These are phyloP conservation scores for Lonchura striata DNA, from an alignment of 2,113 vertebrate species.

Conservation along the genomic window DNA sequence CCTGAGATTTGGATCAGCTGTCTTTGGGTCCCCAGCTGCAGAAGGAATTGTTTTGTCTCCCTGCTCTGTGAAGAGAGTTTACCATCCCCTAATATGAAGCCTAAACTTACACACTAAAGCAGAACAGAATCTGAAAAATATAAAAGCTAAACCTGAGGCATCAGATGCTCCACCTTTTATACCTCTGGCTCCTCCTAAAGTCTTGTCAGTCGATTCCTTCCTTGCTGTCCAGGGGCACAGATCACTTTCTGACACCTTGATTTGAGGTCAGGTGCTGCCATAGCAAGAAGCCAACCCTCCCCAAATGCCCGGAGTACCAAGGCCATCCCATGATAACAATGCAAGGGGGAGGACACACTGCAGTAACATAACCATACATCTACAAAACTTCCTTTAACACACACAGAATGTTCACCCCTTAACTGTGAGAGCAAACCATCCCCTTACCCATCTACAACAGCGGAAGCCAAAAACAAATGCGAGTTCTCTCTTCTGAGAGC, in stretches of 20 bases:
- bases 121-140: neutral
- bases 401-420: neutral
- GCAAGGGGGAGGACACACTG: neutral
- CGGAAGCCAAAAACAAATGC: neutral
- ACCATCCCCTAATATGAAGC: neutral
- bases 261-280: neutral
- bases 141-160: neutral
- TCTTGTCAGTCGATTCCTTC: neutral
- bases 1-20: neutral
- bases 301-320: neutral
- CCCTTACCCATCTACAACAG: neutral
- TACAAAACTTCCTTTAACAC: neutral
- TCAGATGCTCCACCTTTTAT: neutral
- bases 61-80: neutral
- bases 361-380: neutral
- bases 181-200: neutral
- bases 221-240: neutral
- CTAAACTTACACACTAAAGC: neutral
- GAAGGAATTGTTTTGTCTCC: neutral
- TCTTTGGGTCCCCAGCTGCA: neutral
- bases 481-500: neutral
- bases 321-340: neutral
- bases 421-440: neutral
- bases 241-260: neutral
- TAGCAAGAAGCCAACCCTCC: neutral